Conservation (phyloP, 2,888 invertebrate species). For the Helobdella robusta region DNA sequence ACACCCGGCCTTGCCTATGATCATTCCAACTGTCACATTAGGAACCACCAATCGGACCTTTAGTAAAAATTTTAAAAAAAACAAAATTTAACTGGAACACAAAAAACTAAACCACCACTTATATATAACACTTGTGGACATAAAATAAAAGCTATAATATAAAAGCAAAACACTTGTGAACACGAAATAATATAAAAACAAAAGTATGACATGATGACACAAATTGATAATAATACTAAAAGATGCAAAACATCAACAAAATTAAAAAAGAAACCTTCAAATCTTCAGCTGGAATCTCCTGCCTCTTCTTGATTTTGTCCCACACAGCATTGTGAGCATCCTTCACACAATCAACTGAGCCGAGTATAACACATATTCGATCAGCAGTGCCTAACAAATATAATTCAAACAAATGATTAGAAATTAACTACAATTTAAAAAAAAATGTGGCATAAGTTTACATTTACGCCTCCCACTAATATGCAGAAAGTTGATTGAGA, state of each 20-base stretch:
- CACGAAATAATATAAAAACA: too few species aligned
- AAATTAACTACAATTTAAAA: too few species aligned
- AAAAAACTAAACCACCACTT: not conserved
- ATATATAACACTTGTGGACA: not conserved
- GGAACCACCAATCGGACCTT: conserved; percentile 50
- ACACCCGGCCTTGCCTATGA: conserved; percentile 50
- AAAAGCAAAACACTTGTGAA: too few species aligned
- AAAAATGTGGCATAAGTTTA: too few species aligned
- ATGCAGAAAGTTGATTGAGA: too few species aligned
- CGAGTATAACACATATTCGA: conserved; percentile 49
- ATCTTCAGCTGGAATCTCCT: conserved; percentile 23
- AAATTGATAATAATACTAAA: not conserved
- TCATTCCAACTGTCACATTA: conserved; percentile 51
- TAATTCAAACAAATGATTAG: too few species aligned
- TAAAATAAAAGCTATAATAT: too few species aligned
- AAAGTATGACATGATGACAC: too few species aligned
- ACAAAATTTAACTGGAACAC: not conserved
- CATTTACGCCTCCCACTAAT: too few species aligned
- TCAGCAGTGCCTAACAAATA: conserved; percentile 51
- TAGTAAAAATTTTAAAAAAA: too few species aligned
- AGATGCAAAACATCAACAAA: not conserved
- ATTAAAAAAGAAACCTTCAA: conserved; percentile 14
- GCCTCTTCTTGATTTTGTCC: conserved; percentile 42
- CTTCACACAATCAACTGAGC: conserved; percentile 45
- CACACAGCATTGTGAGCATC: conserved; percentile 48